Evolutionary conservation across 1,140 invertebrate genomes (phyloP), one percentile per base, ranked within the genome.

Genomic region (Drosophila arawakana): DNA sequence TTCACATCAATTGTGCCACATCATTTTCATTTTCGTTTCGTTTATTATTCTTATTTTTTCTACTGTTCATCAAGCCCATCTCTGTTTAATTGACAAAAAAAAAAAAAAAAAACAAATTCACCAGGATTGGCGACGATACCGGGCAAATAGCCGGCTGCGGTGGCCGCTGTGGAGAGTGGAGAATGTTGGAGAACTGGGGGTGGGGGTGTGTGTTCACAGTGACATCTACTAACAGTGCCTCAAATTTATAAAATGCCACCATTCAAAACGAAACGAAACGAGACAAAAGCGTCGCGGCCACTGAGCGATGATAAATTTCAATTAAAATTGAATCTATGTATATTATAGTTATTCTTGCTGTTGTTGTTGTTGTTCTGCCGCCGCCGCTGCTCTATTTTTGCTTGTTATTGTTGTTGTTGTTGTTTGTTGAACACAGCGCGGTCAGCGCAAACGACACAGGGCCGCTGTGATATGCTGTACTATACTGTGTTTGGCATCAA

Each of bases 261-360:
- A 62, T 55, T 55, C 60, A 44, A 30, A 30, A 30, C 25, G 25
- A 30, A 43, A 11, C 39, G 39, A 43, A 11, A 43, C 39, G 11
- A 50, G 35, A 43, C 37, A 55, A 59, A 50, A 55, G 50, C 50
- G 21, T 25, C 25, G 60, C 69, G 73, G 66, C 46, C 13, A 47
- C 44, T 52, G 77, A 52, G 11, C 39, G 67, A 74, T 78, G 80
- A 88, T 88, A 88, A 88, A 88, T 88, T 88, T 88, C 78, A 88
- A 88, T 88, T 88, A 88, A 86, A 84, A 77, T 59, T 62, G 55
- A 77, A 79, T 66, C 57, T 75, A 65, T 74, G 62, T 21, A n/a
- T 35, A 37, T 30, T 52, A 13, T 50, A 21, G n/a, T 35, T 62
- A 47, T 44, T 60, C 55, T 13, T 54, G 55, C n/a, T 69, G 25